Conservation (phyloP, 2,797 vertebrate species). For the Rhadinocentrus ornatus region DNA sequence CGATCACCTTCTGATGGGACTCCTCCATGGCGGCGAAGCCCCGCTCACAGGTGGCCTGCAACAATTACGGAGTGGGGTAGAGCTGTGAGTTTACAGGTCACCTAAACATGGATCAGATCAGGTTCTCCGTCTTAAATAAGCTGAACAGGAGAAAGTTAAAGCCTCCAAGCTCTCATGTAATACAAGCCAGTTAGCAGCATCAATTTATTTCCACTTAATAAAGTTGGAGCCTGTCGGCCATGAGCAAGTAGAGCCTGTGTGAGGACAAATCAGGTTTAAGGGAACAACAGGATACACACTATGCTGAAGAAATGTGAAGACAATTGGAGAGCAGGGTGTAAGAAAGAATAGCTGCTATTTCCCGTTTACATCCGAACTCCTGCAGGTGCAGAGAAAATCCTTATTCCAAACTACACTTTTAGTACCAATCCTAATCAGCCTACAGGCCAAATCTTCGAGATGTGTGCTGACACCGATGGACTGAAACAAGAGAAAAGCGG, state of each 20-base stretch:
- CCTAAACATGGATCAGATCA: constrained; percentile 24
- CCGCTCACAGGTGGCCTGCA: constrained; percentile 85
- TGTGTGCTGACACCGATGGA: constrained; percentile 10
- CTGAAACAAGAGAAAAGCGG: too few species aligned
- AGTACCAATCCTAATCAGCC: constrained; percentile 36
- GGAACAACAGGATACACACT: constrained; percentile 44
- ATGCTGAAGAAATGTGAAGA: constrained; percentile 49
- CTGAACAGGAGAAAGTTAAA: constrained; percentile 18
- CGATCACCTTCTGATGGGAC: constrained; percentile 87
- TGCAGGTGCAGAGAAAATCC: neutral
- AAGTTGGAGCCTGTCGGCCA: constrained; percentile 71
- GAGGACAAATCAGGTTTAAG: constrained; percentile 61
- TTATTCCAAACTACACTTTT: neutral
- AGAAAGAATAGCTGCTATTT: constrained; percentile 23
- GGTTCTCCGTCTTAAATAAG: constrained; percentile 32
- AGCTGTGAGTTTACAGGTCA: constrained; percentile 45
- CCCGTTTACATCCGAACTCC: constrained; percentile 16
- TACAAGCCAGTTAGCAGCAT: constrained; percentile 11
- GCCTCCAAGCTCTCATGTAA: neutral
- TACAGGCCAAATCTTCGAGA: constrained; percentile 32
- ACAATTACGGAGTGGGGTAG: constrained; percentile 19
- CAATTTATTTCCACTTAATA: constrained; percentile 36
- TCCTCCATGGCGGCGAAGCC: constrained; percentile 88
- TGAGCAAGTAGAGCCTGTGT: constrained; percentile 64
- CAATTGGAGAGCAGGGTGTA: constrained; percentile 32